Evolutionary conservation across 2,888 invertebrate species (phyloP).

Genomic region (Ennomos fuscantarius): DNA sequence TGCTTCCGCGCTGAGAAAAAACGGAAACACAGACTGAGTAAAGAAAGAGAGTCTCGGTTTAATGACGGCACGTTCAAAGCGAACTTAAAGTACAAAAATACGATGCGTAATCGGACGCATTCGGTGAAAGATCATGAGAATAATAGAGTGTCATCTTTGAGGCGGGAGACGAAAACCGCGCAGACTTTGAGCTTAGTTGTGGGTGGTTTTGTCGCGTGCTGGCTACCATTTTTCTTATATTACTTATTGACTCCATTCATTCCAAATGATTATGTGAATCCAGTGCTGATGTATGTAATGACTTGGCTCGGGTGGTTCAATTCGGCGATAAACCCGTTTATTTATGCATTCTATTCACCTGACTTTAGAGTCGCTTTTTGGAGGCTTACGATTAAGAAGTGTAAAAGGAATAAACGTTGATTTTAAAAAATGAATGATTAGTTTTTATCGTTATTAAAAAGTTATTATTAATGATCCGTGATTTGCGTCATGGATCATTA

Average conservation of each 20-base stretch:
- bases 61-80: slow-evolving; percentile 77
- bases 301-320: slow-evolving; percentile 97
- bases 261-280: slow-evolving; percentile 85
- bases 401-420: slow-evolving; percentile 75
- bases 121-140: slow-evolving; percentile 85
- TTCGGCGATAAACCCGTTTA: slow-evolving; percentile 95
- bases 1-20: slow-evolving; percentile 60
- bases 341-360: slow-evolving; percentile 95
- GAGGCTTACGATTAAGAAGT: slow-evolving; percentile 91
- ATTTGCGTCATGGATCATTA: no score
- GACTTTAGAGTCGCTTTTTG: slow-evolving; percentile 95
- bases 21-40: slow-evolving; percentile 53
- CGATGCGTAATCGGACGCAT: slow-evolving; percentile 74
- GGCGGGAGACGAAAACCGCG: slow-evolving; percentile 94
- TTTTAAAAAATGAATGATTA: neutral
- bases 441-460: no score
- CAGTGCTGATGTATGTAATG: slow-evolving; percentile 89
- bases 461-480: no score
- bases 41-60: slow-evolving; percentile 68
- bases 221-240: slow-evolving; percentile 94
- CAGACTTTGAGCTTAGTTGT: slow-evolving; percentile 94
- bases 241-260: slow-evolving; percentile 93
- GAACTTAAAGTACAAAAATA: slow-evolving; percentile 74
- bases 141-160: slow-evolving; percentile 87
- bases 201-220: slow-evolving; percentile 94